Evolutionary conservation across 1,140 invertebrate genomes (phyloP).

Genomic region (Atta cephalotes): DNA sequence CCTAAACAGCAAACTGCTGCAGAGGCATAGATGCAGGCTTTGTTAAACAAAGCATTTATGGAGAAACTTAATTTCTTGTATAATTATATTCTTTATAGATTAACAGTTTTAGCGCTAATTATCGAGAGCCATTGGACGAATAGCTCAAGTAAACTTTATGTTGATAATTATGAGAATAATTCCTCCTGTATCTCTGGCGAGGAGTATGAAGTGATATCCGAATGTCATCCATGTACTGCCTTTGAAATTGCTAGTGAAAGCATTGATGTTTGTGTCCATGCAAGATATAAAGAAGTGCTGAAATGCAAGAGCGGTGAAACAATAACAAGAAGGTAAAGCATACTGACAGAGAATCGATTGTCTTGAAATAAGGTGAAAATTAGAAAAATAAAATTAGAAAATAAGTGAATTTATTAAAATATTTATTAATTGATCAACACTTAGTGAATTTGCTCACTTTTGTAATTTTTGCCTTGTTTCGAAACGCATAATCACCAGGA

Average conservation of each 20-base stretch:
- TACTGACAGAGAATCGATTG: neutral
- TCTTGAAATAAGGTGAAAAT: too few relatives aligned
- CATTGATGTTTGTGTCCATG: conserved; percentile 89
- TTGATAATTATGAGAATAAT: conserved; percentile 90
- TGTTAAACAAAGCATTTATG: neutral
- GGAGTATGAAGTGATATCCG: conserved; percentile 89
- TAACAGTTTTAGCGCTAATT: conserved; percentile 92
- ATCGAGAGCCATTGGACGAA: conserved; percentile 92
- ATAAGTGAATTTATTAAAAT: too few relatives aligned
- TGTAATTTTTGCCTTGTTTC: too few relatives aligned
- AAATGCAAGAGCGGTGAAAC: conserved; percentile 90
- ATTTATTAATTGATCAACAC: too few relatives aligned
- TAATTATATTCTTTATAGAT: conserved; percentile 85
- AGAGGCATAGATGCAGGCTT: neutral
- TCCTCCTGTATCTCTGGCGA: conserved; percentile 91
- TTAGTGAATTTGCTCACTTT: too few relatives aligned
- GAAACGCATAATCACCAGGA: too few relatives aligned
- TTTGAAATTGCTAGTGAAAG: conserved; percentile 92
- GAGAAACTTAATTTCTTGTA: conserved; percentile 12
- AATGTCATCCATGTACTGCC: conserved; percentile 93
- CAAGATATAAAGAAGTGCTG: conserved; percentile 90
- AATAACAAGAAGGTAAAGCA: conserved; percentile 88
- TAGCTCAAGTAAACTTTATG: conserved; percentile 86
- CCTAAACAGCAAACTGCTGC: too few relatives aligned
- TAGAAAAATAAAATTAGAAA: too few relatives aligned